Conservation (phyloP, 2,888 invertebrate species). For the Orthosia incerta region DNA sequence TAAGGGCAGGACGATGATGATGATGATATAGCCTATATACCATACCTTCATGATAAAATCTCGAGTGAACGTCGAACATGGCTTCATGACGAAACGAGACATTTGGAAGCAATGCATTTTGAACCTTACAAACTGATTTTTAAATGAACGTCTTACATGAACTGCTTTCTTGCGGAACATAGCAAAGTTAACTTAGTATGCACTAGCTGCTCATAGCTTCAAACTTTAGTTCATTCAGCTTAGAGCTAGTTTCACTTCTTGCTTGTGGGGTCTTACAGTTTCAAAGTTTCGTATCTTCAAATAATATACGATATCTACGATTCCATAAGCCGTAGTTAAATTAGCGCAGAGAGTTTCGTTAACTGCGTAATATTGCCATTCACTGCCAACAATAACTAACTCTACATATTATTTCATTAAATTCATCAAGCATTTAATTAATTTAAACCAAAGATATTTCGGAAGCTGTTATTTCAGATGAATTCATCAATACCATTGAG, state of each 20-base stretch:
- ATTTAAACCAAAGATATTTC: background rate
- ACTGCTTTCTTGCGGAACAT: constrained; percentile 5
- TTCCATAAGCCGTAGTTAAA: background rate
- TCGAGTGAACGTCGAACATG: constrained; percentile 7
- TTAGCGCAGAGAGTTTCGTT: background rate
- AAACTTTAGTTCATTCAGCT: constrained; percentile 14
- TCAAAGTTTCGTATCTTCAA: constrained; percentile 8
- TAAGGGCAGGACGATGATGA: too few relatives aligned
- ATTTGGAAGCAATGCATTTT: constrained; percentile 1
- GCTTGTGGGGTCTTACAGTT: background rate
- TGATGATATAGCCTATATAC: background rate
- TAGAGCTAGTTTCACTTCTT: constrained; percentile 5
- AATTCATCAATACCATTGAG: background rate
- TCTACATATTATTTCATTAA: background rate
- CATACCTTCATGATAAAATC: background rate
- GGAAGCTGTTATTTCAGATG: constrained; percentile 12
- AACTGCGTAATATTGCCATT: background rate
- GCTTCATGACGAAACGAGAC: background rate
- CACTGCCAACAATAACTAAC: too few relatives aligned
- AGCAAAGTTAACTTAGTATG: constrained; percentile 29
- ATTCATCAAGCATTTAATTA: constrained; percentile 2
- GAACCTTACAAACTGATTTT: constrained; percentile 19
- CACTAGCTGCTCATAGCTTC: constrained; percentile 15
- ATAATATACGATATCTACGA: background rate
- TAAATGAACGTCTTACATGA: constrained; percentile 20